A percentile compares a stretch with the other conserved stretches of the same genome.
These are phyloP conservation scores for Drosophila punjabiensis DNA, from an alignment of 1,140 invertebrate genomes.

Conservation along the genomic window DNA sequence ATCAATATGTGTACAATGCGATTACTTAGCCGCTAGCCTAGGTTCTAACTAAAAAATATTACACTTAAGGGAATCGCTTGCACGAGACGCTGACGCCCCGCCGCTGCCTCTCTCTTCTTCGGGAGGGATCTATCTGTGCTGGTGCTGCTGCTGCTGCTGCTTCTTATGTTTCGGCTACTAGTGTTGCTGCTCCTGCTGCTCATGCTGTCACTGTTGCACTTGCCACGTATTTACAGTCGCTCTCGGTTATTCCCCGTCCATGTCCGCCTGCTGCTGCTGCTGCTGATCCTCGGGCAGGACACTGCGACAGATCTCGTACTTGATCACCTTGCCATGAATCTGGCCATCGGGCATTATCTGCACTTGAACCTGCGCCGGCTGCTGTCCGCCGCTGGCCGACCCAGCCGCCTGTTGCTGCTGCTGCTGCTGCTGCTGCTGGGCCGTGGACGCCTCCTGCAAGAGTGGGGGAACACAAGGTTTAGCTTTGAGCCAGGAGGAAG, in stretches of 20 bases:
- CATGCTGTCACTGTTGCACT: constrained; percentile 10
- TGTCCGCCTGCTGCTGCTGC: constrained; percentile 37
- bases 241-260: constrained; percentile 51
- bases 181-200: background rate
- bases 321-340: constrained; percentile 67
- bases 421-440: constrained; percentile 57
- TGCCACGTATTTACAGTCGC: constrained; percentile 44
- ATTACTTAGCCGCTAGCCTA: constrained; percentile 65
- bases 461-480: constrained; percentile 44
- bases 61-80: constrained; percentile 75
- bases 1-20: constrained; percentile 62
- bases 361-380: constrained; percentile 61
- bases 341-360: constrained; percentile 69
- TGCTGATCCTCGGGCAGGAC: constrained; percentile 71
- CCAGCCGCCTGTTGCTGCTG: constrained; percentile 52
- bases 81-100: constrained; percentile 21
- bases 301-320: constrained; percentile 72
- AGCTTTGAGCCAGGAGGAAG: constrained; percentile 16
- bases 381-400: constrained; percentile 50
- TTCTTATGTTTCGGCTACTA: background rate
- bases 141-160: constrained; percentile 12
- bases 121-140: constrained; percentile 42
- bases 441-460: constrained; percentile 64
- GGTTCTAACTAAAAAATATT: constrained; percentile 74
- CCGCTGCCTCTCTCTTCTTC: constrained; percentile 14